Conservation (phyloP, 2,113 vertebrate genomes). For the Onychorhynchus coronatus region DNA sequence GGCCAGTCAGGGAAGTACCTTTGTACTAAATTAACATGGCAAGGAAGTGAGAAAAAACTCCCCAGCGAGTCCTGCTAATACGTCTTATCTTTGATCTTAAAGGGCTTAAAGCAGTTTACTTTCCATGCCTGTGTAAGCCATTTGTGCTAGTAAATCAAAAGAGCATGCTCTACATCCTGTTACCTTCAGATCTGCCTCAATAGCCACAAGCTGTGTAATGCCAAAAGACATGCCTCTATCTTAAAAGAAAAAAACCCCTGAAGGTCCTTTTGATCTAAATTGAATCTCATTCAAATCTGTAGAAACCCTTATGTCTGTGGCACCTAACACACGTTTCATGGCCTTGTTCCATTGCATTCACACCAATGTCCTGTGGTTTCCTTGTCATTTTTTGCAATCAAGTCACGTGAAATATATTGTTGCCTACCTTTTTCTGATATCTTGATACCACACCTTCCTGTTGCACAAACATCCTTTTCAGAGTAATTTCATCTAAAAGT, state of each 20-base stretch:
- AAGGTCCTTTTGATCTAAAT: constrained; percentile 29
- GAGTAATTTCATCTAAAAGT: constrained; percentile 64
- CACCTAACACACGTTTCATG: neutral
- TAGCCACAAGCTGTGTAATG: constrained; percentile 41
- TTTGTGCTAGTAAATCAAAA: constrained; percentile 34
- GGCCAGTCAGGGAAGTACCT: neutral
- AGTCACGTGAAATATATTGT: constrained; percentile 60
- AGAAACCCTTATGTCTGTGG: neutral
- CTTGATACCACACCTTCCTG: constrained; percentile 78
- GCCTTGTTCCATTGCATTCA: constrained; percentile 26
- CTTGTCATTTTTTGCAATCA: constrained; percentile 49
- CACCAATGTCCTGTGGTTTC: neutral
- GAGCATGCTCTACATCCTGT: constrained; percentile 10
- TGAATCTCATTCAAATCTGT: constrained; percentile 29
- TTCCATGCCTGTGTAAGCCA: constrained; percentile 9
- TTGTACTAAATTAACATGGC: neutral
- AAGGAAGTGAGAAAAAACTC: constrained; percentile 38
- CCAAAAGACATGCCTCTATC: constrained; percentile 2
- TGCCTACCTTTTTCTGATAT: constrained; percentile 72
- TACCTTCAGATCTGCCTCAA: constrained; percentile 27
- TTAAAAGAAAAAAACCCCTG: neutral
- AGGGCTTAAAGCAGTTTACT: constrained; percentile 29
- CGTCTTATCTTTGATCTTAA: constrained; percentile 40
- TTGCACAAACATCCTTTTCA: constrained; percentile 73
- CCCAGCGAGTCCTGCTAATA: neutral